Percentiles rank a stretch among this genome's conserved stretches.
Evolutionary conservation across 2,113 vertebrate genomes (phyloP).

Genomic region (Microtus richardsoni): DNA sequence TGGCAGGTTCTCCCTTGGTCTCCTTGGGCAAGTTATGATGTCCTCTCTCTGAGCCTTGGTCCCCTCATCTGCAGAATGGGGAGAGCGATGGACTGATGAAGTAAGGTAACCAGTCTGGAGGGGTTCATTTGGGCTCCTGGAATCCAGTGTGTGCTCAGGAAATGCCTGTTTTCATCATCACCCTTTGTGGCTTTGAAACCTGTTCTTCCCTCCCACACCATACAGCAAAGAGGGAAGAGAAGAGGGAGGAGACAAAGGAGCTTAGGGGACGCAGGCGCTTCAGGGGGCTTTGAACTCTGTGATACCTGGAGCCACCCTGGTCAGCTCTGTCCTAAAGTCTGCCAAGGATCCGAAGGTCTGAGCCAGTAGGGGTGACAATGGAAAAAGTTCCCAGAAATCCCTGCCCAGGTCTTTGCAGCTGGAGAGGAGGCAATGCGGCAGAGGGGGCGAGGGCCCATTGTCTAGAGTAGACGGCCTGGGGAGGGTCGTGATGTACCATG

Average conservation of each 20-base stretch:
- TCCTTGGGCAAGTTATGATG: background rate
- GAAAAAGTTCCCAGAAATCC: background rate
- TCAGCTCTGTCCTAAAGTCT: background rate
- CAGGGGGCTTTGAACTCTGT: background rate
- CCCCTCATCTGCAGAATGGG: background rate
- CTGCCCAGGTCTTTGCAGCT: background rate
- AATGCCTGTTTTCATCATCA: background rate
- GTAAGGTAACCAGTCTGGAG: background rate
- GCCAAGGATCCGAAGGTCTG: background rate
- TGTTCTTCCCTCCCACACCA: too few relatives aligned
- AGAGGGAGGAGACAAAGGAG: background rate
- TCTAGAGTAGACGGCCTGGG: too few relatives aligned
- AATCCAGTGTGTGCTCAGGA: background rate
- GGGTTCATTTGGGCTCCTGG: background rate
- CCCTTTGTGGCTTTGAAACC: background rate
- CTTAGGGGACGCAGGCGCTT: background rate
- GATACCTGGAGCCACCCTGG: background rate
- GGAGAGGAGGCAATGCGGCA: background rate
- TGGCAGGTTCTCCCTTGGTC: background rate
- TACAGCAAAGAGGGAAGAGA: background rate
- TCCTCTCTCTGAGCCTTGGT: background rate
- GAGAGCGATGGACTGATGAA: background rate
- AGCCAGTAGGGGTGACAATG: background rate
- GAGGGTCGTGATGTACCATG: background rate
- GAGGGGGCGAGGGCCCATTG: background rate